A percentile compares a stretch with the other conserved stretches of the same genome.
Evolutionary conservation across 2,113 vertebrate species (phyloP).

Genomic region (Hemicordylus capensis): DNA sequence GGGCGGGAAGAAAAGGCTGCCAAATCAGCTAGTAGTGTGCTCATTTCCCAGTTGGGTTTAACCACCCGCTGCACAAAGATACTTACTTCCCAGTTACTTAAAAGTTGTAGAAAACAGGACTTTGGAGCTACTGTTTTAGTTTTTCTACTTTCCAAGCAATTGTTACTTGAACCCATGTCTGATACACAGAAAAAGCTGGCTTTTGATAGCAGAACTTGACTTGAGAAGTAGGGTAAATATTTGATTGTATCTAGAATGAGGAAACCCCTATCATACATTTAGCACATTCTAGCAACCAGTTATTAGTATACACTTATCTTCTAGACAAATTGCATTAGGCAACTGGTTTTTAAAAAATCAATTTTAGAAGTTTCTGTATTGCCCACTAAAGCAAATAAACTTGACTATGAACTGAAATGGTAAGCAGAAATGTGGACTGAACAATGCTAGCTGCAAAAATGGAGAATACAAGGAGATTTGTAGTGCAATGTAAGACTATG

Average conservation of each 20-base stretch:
- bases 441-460: not conserved
- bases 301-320: too few relatives aligned
- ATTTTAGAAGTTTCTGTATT: not conserved
- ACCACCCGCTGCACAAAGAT: constrained; percentile 10
- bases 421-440: too few relatives aligned
- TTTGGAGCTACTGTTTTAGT: not conserved
- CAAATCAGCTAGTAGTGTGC: not conserved
- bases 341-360: not conserved
- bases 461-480: not conserved
- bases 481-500: too few relatives aligned
- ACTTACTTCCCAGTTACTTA: constrained; percentile 1
- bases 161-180: not conserved
- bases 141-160: not conserved
- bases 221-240: not conserved
- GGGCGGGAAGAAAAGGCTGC: constrained; percentile 31
- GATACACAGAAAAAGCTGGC: too few relatives aligned
- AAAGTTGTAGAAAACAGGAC: not conserved
- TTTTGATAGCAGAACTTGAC: too few relatives aligned
- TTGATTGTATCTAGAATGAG: not conserved
- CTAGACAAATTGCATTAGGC: not conserved
- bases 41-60: constrained; percentile 25
- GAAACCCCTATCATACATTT: not conserved
- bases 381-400: not conserved
- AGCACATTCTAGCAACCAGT: not conserved
- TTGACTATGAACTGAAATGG: fast-evolving